Evolutionary conservation across 2,797 vertebrate species (phyloP).

Genomic region (Dermochelys coriacea): DNA sequence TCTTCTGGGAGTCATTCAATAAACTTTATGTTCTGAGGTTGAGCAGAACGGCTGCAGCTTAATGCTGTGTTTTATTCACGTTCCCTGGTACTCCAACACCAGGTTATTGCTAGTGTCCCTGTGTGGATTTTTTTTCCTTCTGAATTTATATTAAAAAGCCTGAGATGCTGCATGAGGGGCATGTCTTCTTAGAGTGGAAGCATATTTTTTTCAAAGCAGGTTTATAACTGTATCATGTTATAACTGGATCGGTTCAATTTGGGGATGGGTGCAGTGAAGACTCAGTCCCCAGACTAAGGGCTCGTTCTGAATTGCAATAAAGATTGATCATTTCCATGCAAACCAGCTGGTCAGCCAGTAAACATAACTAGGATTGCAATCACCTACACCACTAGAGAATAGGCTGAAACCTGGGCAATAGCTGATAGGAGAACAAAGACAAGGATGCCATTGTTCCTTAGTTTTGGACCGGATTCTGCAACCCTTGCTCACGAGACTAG

Average conservation of each 20-base stretch:
- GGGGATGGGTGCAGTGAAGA: neutral
- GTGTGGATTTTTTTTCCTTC: slow-evolving; percentile 27
- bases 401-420: neutral
- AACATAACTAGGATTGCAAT: neutral
- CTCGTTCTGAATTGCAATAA: neutral
- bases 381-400: neutral
- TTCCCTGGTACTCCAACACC: slow-evolving; percentile 24
- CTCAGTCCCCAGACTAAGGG: neutral
- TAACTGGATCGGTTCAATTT: rapidly evolving
- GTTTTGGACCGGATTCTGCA: neutral
- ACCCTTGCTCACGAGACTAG: rapidly evolving
- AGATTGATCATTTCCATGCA: neutral
- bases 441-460: neutral
- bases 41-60: neutral
- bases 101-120: slow-evolving; percentile 41
- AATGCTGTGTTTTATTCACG: slow-evolving; percentile 38
- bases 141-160: slow-evolving; percentile 3
- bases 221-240: neutral
- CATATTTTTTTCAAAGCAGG: neutral
- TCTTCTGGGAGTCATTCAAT: slow-evolving; percentile 62
- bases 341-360: neutral
- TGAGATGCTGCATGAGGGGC: neutral
- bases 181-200: neutral
- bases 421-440: neutral
- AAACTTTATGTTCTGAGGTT: slow-evolving; percentile 58